These are phyloP conservation scores for Bothrops alternatus DNA, from an alignment of 2,797 vertebrate genomes.

Conservation along the genomic window DNA sequence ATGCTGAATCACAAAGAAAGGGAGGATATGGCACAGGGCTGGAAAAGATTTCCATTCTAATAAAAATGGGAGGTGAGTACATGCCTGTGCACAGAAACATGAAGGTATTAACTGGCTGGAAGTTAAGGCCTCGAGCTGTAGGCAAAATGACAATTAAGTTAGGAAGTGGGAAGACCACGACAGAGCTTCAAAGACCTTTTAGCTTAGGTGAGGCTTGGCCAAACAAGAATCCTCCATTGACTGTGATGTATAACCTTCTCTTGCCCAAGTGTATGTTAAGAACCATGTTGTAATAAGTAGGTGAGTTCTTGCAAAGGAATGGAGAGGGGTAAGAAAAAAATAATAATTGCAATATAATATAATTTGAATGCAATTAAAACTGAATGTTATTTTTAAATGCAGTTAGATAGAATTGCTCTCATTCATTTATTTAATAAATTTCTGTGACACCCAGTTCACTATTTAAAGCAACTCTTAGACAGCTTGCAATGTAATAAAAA, in stretches of 20 bases:
- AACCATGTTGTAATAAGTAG: not conserved
- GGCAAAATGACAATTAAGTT: not conserved
- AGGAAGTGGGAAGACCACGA: not conserved
- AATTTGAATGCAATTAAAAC: not conserved
- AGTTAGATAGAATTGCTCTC: not conserved
- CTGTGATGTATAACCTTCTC: not conserved
- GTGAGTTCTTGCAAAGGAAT: not conserved
- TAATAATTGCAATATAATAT: not conserved
- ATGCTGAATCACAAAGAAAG: not conserved
- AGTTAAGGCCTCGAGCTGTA: not conserved
- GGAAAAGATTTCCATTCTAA: not conserved
- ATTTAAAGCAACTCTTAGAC: not conserved
- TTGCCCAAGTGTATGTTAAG: not conserved
- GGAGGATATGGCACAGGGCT: not conserved
- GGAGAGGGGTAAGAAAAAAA: not conserved
- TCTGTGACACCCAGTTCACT: not conserved
- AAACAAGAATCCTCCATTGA: not conserved
- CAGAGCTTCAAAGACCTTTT: not conserved
- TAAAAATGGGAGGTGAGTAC: not conserved
- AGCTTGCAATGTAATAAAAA: not conserved
- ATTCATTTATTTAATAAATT: not conserved
- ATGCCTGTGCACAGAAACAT: not conserved
- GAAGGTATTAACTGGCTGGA: not conserved
- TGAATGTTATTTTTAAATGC: not conserved
- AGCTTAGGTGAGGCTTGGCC: not conserved